Evolutionary conservation across 2,797 vertebrate species (phyloP).

Genomic region (Oreortyx pictus): DNA sequence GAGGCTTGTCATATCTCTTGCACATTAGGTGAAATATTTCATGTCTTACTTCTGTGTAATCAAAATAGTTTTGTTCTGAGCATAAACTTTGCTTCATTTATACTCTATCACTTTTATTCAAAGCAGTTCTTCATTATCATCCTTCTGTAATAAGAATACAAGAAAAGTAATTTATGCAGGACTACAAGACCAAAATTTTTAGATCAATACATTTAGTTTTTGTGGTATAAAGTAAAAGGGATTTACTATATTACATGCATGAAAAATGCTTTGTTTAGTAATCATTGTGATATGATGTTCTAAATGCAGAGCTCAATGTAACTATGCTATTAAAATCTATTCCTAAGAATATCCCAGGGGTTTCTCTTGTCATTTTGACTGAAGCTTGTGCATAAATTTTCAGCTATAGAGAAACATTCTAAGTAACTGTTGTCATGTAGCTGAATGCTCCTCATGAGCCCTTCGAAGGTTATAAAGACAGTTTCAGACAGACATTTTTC

Average conservation of each 20-base stretch:
- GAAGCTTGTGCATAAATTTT: constrained; percentile 54
- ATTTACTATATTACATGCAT: constrained; percentile 13
- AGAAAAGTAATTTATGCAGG: constrained; percentile 12
- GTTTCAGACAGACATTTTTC: constrained; percentile 14
- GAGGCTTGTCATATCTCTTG: neutral
- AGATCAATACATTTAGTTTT: constrained; percentile 38
- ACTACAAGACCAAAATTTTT: neutral
- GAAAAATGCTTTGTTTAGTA: constrained; percentile 48
- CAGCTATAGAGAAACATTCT: constrained; percentile 28
- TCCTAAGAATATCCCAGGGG: constrained; percentile 25
- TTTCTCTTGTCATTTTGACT: constrained; percentile 45
- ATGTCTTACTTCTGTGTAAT: neutral
- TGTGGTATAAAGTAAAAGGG: constrained; percentile 6
- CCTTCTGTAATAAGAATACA: neutral
- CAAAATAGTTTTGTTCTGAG: constrained; percentile 27
- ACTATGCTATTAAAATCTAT: constrained; percentile 45
- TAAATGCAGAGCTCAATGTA: constrained; percentile 46
- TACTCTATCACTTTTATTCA: neutral
- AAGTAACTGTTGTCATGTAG: constrained; percentile 30
- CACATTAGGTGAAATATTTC: constrained; percentile 48
- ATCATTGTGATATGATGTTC: constrained; percentile 24
- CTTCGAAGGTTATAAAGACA: constrained; percentile 27
- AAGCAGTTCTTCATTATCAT: constrained; percentile 10
- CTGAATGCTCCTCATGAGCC: constrained; percentile 39
- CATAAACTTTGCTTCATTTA: constrained; percentile 12